A percentile compares a stretch with the other conserved stretches of the same genome.
These are phyloP conservation scores for Temnothorax curvispinosus DNA, from an alignment of 1,140 invertebrate species.

Conservation along the genomic window DNA sequence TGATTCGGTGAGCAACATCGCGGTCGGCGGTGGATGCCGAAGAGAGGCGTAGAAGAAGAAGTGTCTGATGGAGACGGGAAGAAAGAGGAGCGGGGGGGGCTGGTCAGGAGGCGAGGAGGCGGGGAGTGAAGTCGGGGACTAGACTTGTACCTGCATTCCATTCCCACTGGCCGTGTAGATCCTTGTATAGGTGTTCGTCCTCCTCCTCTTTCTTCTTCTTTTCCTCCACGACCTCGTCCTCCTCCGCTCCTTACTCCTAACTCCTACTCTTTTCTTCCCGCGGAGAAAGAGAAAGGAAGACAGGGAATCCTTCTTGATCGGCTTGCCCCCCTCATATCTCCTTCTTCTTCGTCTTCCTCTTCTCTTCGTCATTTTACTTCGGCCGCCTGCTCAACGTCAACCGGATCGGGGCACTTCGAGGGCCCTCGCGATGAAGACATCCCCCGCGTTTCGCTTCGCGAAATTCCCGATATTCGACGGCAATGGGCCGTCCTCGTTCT, in stretches of 20 bases:
- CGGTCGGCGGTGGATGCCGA: conserved; percentile 72
- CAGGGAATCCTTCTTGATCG: conserved; percentile 65
- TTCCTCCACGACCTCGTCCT: conserved; percentile 31
- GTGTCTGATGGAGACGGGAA: conserved; percentile 30
- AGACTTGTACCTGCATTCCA: conserved; percentile 86
- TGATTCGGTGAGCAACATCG: conserved; percentile 79
- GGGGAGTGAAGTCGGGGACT: conserved; percentile 75
- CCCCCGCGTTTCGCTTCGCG: background rate
- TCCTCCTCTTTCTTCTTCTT: conserved; percentile 69
- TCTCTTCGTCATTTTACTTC: conserved; percentile 28
- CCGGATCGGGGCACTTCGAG: conserved; percentile 38
- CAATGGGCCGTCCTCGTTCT: background rate
- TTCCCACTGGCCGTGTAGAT: conserved; percentile 85
- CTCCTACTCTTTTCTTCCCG: conserved; percentile 58
- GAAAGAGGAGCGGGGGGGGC: conserved; percentile 30
- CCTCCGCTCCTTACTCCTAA: conserved; percentile 64
- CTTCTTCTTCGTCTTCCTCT: background rate
- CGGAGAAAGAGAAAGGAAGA: conserved; percentile 21
- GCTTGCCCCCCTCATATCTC: conserved; percentile 37
- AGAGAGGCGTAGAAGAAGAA: conserved; percentile 66
- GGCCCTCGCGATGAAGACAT: conserved; percentile 29
- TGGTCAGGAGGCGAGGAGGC: conserved; percentile 66
- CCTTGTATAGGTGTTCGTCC: conserved; percentile 84
- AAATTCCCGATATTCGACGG: conserved; percentile 35
- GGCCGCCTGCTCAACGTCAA: conserved; percentile 51